A percentile compares a stretch with the other conserved stretches of the same genome.
These are phyloP conservation scores for Cynodonichthys magdalenae DNA, from an alignment of 2,797 vertebrate species.

Conservation along the genomic window DNA sequence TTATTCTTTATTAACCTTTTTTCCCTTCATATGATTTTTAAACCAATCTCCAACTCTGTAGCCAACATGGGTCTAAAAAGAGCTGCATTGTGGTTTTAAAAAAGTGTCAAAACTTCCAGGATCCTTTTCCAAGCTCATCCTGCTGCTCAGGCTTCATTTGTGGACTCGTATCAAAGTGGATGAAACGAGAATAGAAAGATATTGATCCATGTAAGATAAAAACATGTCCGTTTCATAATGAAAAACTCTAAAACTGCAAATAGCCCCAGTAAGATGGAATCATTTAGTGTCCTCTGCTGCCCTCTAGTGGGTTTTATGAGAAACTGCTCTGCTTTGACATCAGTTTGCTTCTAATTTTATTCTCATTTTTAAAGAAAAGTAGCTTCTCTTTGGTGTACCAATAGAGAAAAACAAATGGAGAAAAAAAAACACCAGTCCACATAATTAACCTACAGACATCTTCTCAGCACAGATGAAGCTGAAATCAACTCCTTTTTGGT, in stretches of 20 bases:
- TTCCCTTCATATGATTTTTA: background rate
- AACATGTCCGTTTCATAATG: conserved; percentile 1
- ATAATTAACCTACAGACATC: no score
- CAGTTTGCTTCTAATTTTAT: background rate
- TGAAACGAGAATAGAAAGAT: conserved; percentile 27
- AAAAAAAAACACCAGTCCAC: background rate
- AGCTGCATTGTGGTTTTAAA: conserved; percentile 13
- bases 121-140: conserved; percentile 33
- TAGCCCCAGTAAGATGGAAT: background rate
- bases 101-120: conserved; percentile 28
- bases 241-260: background rate
- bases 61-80: background rate
- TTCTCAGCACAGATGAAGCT: no score
- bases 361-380: background rate
- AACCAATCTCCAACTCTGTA: conserved; percentile 30
- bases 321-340: conserved; percentile 12
- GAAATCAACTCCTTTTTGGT: conserved; percentile 1
- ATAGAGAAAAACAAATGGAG: no score
- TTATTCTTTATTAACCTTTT: no score
- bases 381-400: background rate
- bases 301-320: conserved; percentile 39
- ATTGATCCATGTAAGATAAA: conserved; percentile 29
- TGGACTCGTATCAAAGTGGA: conserved; percentile 3
- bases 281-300: conserved; percentile 67
- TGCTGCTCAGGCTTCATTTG: conserved; percentile 13